These are phyloP conservation scores for Pavo muticus DNA, from an alignment of 2,113 vertebrate species.

Conservation along the genomic window DNA sequence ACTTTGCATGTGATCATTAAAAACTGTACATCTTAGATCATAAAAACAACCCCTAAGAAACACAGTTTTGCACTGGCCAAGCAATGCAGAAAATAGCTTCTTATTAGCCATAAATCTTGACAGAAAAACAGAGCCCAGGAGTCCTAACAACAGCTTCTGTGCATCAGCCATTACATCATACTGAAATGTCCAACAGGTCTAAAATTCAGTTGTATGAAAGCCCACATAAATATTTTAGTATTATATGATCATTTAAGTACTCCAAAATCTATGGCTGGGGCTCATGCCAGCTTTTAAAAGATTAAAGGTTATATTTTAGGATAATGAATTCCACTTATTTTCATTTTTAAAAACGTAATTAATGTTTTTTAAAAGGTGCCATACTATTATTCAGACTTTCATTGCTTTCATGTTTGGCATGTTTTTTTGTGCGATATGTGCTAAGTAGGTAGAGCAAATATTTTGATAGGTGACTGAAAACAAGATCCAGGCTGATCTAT, in stretches of 20 bases:
- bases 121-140: slow-evolving; percentile 30
- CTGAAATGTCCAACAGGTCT: slow-evolving; percentile 39
- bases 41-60: slow-evolving; percentile 29
- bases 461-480: not conserved
- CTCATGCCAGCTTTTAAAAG: slow-evolving; percentile 21
- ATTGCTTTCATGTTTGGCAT: slow-evolving; percentile 5
- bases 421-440: not conserved
- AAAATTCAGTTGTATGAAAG: not conserved
- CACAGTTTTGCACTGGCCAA: not conserved
- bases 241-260: not conserved
- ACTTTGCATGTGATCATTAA: slow-evolving; percentile 13
- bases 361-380: not conserved
- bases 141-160: slow-evolving; percentile 43
- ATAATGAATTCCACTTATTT: slow-evolving; percentile 16
- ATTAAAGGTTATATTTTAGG: not conserved
- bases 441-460: not conserved
- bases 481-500: not conserved
- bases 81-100: slow-evolving; percentile 31
- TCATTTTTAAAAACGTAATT: slow-evolving; percentile 19
- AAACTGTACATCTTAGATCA: slow-evolving; percentile 41
- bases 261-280: not conserved
- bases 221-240: slow-evolving; percentile 30
- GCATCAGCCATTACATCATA: slow-evolving; percentile 18
- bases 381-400: not conserved
- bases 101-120: slow-evolving; percentile 47